Base-by-base conservation (phyloP, 2,113 vertebrate genomes). In the Steatornis caripensis region DNA sequence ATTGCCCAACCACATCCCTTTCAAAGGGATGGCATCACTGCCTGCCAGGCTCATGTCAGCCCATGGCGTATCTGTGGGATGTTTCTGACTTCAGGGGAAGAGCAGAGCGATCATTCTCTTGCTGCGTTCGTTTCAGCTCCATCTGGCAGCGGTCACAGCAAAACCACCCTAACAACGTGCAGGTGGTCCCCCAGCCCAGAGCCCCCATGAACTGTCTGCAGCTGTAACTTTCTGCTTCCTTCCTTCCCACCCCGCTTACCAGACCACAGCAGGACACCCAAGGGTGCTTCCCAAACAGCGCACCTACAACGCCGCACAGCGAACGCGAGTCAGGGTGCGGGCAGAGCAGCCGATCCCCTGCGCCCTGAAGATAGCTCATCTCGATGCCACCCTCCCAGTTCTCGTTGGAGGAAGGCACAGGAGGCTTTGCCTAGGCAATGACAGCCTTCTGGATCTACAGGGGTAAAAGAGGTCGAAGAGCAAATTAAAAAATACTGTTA, bases 311-410 rank as follows among this genome's bases (percentile, higher is more conserved):
- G 5, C 34, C 5, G 3, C 1, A 2, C 16, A 48, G 32, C 5
- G 5, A 70, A 74, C 32, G 21, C 0, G 0, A 45, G 11, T 6
- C 2, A 34, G 15, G 30, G 9, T 17, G 16, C 0, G 0, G 15
- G 36, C 1, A 1, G 41, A 82, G 27, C 46, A 66, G 41, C 30
- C 46, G 30, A 32, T 16, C 19, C 34, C 22, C 27, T 72, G 30
- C 27, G 9, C 7, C 45, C 20, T 2, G 1, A 39, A 34, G 32
- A 34, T 10, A 65, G 45, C 29, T 48, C 12, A 19, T 20, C 22
- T 7, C 6, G 1, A 18, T 13, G 23, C 5, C 0, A 4, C 18
- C 51, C 43, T 45, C 39, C 22, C 10, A 21, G 17, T 24, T 30
- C 32, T 51, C 34, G 36, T 51, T 43, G 11, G 21, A 58, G 70